phyloP scores from a whole-genome alignment of 2,797 vertebrate genomes.

The Pachyuromys duprasi region DNA sequence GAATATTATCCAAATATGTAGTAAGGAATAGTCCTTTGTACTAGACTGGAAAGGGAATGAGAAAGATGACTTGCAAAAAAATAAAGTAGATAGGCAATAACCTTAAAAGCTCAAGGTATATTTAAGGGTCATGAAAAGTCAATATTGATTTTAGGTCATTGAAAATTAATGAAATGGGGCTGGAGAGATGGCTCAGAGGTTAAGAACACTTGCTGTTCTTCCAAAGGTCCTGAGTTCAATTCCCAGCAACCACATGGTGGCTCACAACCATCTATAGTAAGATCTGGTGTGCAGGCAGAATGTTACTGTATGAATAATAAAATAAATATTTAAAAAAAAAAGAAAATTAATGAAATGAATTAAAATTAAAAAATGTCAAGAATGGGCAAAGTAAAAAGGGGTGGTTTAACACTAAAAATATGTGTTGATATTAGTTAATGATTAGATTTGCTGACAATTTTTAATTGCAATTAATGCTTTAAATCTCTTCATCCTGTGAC shows the following conservation, averaged over 20 bases:
- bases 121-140: conserved; percentile 15
- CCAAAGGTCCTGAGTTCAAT: no score
- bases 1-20: not conserved
- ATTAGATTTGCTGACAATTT: not conserved
- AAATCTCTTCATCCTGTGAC: conserved; percentile 4
- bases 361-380: not conserved
- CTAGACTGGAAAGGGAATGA: not conserved
- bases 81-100: not conserved
- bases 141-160: not conserved
- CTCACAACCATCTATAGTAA: no score
- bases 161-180: not conserved
- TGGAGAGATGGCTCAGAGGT: no score
- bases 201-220: no score
- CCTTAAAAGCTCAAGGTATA: not conserved
- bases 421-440: not conserved
- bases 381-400: not conserved
- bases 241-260: no score
- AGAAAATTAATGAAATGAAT: not conserved
- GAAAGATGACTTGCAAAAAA: not conserved
- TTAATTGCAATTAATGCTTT: not conserved
- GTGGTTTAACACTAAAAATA: not conserved
- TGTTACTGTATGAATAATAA: no score
- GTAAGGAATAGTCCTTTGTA: not conserved
- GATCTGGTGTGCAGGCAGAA: no score
- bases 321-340: no score